phyloP scores from a whole-genome alignment of 2,797 vertebrate genomes.

The Enteromius mattozi region DNA sequence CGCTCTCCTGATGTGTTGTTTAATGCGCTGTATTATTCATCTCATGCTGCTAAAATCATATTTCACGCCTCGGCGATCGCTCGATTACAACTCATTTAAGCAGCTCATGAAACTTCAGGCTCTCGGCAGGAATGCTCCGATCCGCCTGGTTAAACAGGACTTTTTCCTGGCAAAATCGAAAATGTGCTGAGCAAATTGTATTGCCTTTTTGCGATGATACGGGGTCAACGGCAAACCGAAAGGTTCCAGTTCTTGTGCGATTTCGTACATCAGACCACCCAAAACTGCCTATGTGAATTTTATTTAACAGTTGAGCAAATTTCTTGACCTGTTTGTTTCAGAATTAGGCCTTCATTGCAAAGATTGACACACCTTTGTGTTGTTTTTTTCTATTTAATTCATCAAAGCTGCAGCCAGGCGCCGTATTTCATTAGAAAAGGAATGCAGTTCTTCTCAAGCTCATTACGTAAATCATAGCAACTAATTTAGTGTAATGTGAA shows the following conservation, averaged over 20 bases:
- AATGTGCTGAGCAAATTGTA: constrained; percentile 28
- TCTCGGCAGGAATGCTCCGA: constrained; percentile 26
- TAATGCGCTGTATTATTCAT: constrained; percentile 66
- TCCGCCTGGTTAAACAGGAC: constrained; percentile 41
- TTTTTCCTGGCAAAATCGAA: constrained; percentile 35
- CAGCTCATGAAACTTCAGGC: constrained; percentile 47
- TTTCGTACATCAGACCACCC: neutral
- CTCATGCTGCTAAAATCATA: constrained; percentile 63
- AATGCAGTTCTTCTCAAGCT: constrained; percentile 32
- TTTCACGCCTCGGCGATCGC: constrained; percentile 59
- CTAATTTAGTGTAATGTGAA: constrained; percentile 40
- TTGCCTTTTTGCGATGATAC: neutral
- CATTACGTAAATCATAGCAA: constrained; percentile 36
- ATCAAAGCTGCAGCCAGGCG: constrained; percentile 27
- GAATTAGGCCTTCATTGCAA: neutral
- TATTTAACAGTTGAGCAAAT: neutral
- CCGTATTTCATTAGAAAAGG: constrained; percentile 13
- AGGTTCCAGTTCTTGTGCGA: neutral
- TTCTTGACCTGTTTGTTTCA: neutral
- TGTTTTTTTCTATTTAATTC: neutral
- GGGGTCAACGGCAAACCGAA: neutral
- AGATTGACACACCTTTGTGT: neutral
- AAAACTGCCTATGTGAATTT: neutral
- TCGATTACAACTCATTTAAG: constrained; percentile 61
- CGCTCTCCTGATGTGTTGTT: constrained; percentile 55